phyloP scores from a whole-genome alignment of 2,888 invertebrate genomes.

The Adineta ricciae region DNA sequence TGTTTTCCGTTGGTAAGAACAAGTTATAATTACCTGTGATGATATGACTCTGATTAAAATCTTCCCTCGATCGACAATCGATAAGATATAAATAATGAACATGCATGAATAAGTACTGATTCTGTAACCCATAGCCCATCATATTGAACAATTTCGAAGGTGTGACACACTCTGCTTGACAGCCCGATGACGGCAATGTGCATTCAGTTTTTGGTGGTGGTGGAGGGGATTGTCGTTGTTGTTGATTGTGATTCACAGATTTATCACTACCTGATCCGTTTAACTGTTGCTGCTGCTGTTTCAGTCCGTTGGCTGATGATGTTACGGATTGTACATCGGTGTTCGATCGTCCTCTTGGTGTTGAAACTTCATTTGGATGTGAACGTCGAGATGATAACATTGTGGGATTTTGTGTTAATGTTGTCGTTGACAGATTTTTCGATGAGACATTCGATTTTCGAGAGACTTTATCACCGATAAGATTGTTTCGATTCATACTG shows the following conservation, averaged over 20 bases:
- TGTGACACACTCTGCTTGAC: background rate
- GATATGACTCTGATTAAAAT: background rate
- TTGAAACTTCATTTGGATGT: background rate
- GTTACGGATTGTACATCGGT: background rate
- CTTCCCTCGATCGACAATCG: slow-evolving; percentile 4
- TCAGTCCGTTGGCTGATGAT: background rate
- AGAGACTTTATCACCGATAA: too few relatives aligned
- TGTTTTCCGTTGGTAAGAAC: too few relatives aligned
- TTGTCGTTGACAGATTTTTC: background rate
- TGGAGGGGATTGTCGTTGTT: background rate
- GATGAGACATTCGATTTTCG: background rate
- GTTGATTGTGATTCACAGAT: background rate
- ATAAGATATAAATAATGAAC: slow-evolving; percentile 18
- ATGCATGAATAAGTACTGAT: slow-evolving; percentile 17
- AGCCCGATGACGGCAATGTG: background rate
- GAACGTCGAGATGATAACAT: background rate
- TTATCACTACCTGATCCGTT: background rate
- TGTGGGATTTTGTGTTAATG: too few relatives aligned
- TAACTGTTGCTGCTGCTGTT: background rate
- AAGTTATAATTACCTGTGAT: background rate
- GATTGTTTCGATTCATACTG: too few relatives aligned
- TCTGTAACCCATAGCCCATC: slow-evolving; percentile 17
- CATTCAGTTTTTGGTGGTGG: background rate
- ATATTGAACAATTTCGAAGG: slow-evolving; percentile 20
- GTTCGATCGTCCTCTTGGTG: background rate